phyloP scores from a whole-genome alignment of 2,888 invertebrate genomes.

The Bombyx huttoni region DNA sequence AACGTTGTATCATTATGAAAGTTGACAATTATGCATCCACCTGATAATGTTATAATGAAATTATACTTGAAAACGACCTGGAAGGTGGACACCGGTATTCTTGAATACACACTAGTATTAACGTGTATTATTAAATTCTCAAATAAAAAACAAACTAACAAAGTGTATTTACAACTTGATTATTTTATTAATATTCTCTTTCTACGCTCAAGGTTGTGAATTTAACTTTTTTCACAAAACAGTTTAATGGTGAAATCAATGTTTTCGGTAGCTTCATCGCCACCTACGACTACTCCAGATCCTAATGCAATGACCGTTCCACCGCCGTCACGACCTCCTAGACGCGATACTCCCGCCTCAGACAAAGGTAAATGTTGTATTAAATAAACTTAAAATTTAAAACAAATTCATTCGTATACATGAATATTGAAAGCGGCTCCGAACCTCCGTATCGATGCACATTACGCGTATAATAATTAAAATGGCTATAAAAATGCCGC shows the following conservation, averaged over 20 bases:
- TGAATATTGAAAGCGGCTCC: conserved; percentile 1
- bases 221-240: too few relatives aligned
- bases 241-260: neutral
- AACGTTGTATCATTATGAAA: too few relatives aligned
- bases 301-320: conserved; percentile 74
- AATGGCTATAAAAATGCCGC: conserved; percentile 23
- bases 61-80: too few relatives aligned
- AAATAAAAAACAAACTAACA: too few relatives aligned
- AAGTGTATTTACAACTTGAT: too few relatives aligned
- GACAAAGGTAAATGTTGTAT: conserved; percentile 46
- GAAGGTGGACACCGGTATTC: too few relatives aligned
- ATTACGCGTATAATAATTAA: conserved; percentile 18
- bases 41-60: too few relatives aligned
- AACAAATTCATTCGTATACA: conserved; percentile 2
- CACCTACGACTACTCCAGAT: conserved; percentile 85
- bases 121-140: too few relatives aligned
- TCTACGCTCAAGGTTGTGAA: too few relatives aligned
- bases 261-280: conserved; percentile 76
- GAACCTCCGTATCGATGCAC: conserved; percentile 4
- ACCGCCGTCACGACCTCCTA: conserved; percentile 56
- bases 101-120: too few relatives aligned
- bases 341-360: conserved; percentile 51
- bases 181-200: too few relatives aligned
- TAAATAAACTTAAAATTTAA: neutral
- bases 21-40: too few relatives aligned